A percentile compares a stretch with the other conserved stretches of the same genome.
Conservation (phyloP, 1,140 invertebrate species). For the Temnothorax curvispinosus region DNA sequence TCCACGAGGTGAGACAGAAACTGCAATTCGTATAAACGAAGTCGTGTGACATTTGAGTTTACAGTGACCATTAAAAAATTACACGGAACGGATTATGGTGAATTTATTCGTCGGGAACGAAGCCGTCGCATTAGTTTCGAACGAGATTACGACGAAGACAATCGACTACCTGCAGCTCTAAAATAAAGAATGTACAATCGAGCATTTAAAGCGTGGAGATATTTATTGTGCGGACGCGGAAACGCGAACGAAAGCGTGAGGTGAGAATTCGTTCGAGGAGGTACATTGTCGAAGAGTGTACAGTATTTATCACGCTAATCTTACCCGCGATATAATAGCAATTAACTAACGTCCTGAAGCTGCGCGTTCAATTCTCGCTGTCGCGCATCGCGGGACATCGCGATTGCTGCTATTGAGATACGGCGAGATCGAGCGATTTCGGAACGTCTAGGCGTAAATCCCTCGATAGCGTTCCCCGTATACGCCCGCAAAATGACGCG, state of each 20-base stretch:
- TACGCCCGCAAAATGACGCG: slow-evolving; percentile 7
- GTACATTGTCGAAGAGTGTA: not conserved
- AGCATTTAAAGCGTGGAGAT: not conserved
- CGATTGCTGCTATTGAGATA: not conserved
- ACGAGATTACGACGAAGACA: not conserved
- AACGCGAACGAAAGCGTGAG: not conserved
- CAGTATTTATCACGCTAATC: not conserved
- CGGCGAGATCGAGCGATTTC: not conserved
- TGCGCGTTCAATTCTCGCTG: not conserved
- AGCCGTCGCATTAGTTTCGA: not conserved
- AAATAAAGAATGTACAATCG: not conserved
- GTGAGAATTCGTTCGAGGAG: not conserved
- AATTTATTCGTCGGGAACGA: not conserved
- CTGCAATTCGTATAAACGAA: not conserved
- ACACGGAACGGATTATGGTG: not conserved
- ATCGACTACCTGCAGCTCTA: not conserved
- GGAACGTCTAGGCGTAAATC: not conserved
- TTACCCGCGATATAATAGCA: not conserved
- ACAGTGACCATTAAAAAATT: not conserved
- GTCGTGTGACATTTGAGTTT: not conserved
- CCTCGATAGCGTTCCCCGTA: not conserved
- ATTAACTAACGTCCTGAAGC: not conserved
- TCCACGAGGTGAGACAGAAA: not conserved
- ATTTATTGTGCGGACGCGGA: not conserved
- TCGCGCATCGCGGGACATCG: not conserved